Evolutionary conservation across 2,113 vertebrate genomes (phyloP).

Genomic region (Trogon melanurus): DNA sequence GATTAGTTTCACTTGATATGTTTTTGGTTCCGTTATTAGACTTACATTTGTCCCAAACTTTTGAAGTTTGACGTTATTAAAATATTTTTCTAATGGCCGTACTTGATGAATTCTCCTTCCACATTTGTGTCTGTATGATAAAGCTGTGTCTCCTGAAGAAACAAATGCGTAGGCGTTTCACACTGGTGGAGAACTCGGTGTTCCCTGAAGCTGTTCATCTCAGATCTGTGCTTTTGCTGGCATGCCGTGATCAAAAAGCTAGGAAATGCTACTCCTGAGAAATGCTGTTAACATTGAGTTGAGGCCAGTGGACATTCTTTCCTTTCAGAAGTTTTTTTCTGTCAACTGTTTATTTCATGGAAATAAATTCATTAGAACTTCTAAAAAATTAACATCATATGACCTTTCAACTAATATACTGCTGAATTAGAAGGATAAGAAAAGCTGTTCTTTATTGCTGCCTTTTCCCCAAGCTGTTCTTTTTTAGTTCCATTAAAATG

Average conservation of each 20-base stretch:
- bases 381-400: neutral
- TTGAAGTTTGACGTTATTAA: neutral
- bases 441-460: neutral
- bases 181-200: neutral
- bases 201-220: neutral
- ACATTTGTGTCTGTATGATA: neutral
- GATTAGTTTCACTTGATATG: neutral
- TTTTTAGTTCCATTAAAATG: neutral
- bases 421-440: neutral
- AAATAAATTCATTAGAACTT: neutral
- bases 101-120: neutral
- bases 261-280: neutral
- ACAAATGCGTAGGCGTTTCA: neutral
- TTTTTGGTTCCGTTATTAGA: neutral
- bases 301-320: neutral
- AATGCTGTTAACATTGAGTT: rapidly evolving
- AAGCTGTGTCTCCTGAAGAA: neutral
- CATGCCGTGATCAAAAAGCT: neutral
- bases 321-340: neutral
- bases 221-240: rapidly evolving
- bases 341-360: neutral
- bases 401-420: neutral
- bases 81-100: neutral
- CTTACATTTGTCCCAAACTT: neutral
- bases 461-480: neutral